Base-by-base conservation (phyloP, 2,113 vertebrate species). In the Bettongia penicillata region DNA sequence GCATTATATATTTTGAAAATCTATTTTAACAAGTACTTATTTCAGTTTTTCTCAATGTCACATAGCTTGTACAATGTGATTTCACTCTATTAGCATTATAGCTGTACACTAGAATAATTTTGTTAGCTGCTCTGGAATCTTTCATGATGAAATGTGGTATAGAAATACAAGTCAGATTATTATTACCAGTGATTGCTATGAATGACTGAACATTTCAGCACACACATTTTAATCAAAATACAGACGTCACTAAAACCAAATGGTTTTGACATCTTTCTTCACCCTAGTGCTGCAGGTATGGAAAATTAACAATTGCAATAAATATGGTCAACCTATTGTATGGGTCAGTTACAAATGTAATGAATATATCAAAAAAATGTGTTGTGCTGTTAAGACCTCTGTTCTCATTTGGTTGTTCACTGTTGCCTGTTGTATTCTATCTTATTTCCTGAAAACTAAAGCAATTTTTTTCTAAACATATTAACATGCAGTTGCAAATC, bases 261-360 rank as follows among this genome's bases (percentile, higher is more conserved):
- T 97, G 94, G 90, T 96, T 97, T 95, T 97, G 97, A 97, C 96
- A 96, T 96, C 55, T 57, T 96, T 95, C 91, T 97, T 95, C 96
- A 97, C 97, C 94, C 55, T 96, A 96, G 91, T 94, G 84, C 91
- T 97, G 93, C 95, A 97, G 96, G 95, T 61, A 96, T 95, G 96
- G 91, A 2, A 51, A 97, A 98, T 98, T 97, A 98, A 96, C 97
- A 98, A 97, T 95, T 97, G 96, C n/a, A 95, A 93, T 97, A 97
- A 97, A 97, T 91, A 96, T 68, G 12, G 93, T 97, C 98, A 98
- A 98, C 97, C 92, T 94, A 97, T 97, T 98, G 97, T 97, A 97
- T 97, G 97, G 98, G 97, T 97, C 98, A 98, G 96, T 97, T 98
- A 94, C 93, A 97, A 97, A 98, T 97, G 96, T 98, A 98, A 97